Evolutionary conservation across 2,888 invertebrate species (phyloP), one percentile per base, ranked within the genome.

Genomic region (Apamea sordens): DNA sequence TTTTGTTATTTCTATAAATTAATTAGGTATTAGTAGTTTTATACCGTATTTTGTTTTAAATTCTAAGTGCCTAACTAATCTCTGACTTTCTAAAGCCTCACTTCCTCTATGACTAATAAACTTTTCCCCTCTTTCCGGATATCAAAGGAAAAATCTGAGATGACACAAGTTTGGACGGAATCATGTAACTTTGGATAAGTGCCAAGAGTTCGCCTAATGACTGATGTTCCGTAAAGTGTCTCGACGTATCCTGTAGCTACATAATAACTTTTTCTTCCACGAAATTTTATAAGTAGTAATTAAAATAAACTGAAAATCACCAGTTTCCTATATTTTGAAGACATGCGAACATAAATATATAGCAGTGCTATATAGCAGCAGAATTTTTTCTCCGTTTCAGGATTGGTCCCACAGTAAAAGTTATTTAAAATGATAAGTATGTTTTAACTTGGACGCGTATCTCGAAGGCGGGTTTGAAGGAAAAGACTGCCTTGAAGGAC

Each of bases 181-280:
- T 47, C 56, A 53, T 59, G 64, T 85, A 28, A 77, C 84, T 84
- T 85, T 80, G 80, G 80, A 41, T 69, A 69, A 64, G 41, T 79
- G 80, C 80, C 80, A 85, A 8, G 41, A 65, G 36, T 64, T 84
- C 36, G 24, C 13, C 56, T 85, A 85, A 85, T 85, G 80, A 80
- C 80, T 64, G 47, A 84, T 69, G 41, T 69, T 69, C 15, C 28
- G 36, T 28, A 24, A 84, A 59, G 41, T 67, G 36, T 50, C 59
- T 56, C 10, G 65, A 32, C 7, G 41, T 76, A 76, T 77, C 28
- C n/a, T 63, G 24, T 56, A 47, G 2, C 47, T 10, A 72, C 70
- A 28, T 76, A 53, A 61, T 47, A 32, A 18, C n/a, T n/a, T 76
- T 75, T 75, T 47, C 18, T 44, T 44, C 2, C 13, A 36, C 63